A percentile compares a stretch with the other conserved stretches of the same genome.
Conservation (phyloP, 1,140 invertebrate genomes). For the Sitobion miscanthi region DNA sequence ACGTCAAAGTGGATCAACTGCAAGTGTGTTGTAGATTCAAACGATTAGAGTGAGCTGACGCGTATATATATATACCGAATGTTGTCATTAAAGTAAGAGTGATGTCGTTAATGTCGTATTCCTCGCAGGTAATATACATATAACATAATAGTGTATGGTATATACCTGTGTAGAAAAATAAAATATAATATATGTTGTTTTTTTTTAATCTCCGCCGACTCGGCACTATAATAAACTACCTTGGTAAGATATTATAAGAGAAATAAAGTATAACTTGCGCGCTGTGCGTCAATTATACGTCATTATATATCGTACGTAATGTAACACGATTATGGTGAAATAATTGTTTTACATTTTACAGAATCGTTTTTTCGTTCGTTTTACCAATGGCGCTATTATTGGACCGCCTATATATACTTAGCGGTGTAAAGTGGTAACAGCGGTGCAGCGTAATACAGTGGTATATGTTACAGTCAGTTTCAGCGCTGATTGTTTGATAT, state of each 20-base stretch:
- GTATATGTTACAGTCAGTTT: neutral
- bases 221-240: neutral
- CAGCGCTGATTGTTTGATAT: neutral
- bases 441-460: too few species aligned
- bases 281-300: neutral
- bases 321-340: neutral
- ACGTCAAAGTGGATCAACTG: neutral
- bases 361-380: neutral
- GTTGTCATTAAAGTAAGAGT: slow-evolving; percentile 8
- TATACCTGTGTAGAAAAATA: neutral
- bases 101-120: neutral
- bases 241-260: neutral
- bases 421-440: neutral
- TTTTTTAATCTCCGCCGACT: neutral
- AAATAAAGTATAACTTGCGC: neutral
- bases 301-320: neutral
- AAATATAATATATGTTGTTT: neutral
- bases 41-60: neutral
- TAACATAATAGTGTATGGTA: too few species aligned
- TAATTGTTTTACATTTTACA: slow-evolving; percentile 13
- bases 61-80: neutral
- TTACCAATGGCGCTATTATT: neutral
- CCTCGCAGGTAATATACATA: neutral
- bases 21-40: neutral
- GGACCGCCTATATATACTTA: neutral